Evolutionary conservation across 2,888 invertebrate species (phyloP), one percentile per base, ranked within the genome.

Genomic region (Lithophane ornitopus): DNA sequence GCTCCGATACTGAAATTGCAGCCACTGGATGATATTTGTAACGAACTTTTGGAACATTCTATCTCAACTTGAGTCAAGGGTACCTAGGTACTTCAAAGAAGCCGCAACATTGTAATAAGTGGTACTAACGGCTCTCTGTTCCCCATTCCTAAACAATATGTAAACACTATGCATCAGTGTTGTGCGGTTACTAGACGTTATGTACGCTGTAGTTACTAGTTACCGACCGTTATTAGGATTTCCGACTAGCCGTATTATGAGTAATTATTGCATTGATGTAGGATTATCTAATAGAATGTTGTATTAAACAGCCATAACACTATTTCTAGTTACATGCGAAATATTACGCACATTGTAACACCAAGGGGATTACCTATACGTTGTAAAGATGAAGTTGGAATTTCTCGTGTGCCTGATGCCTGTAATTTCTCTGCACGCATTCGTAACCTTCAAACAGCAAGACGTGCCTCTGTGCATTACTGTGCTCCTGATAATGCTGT

Each of bases 111-210:
- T 54, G 54, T 78, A 81, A 59, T 16, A 74, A 54, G 59, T 58
- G 1, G 12, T 58, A 49, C 82, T 76, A 76, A 79, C 79, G 77
- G 82, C n/a, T 76, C 75, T 78, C n/a, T 46, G n/a, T 28, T 44
- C 49, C n/a, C 61, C 46, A 26, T 62, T 62, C 44, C 52, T 74
- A 70, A 76, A 81, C 62, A 81, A 67, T 61, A 74, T 72, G 81
- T 81, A 74, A 76, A 85, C 58, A 69, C 65, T 81, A 78, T 82
- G 73, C 71, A 80, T 69, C 41, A 70, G n/a, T 68, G 58, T 39
- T 59, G 46, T 44, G 70, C 56, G 22, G 63, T 26, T 59, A 83
- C 34, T 14, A 28, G 9, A 34, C 49, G 68, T 85, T 66, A 67
- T 67, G 56, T 56, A 77, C 62, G 34, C 54, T 22, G 28, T 62